These are phyloP conservation scores for Epizoanthus illoricatus DNA, from an alignment of 92 coral and sea anemone genomes.

Conservation along the genomic window DNA sequence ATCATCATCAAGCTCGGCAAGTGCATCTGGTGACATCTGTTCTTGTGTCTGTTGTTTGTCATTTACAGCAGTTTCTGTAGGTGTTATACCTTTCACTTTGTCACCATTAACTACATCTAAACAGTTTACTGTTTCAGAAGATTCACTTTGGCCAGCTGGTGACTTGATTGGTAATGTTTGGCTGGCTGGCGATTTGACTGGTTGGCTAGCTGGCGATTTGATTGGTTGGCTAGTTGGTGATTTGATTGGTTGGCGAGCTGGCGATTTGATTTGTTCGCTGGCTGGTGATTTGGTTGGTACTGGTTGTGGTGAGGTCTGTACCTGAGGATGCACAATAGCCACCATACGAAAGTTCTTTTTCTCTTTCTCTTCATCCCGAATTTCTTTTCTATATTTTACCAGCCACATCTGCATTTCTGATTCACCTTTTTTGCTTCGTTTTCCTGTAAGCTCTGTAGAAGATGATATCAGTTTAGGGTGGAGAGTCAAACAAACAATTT, in stretches of 20 bases:
- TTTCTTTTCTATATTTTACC: conserved; percentile 39
- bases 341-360: conserved; percentile 17
- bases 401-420: conserved; percentile 52
- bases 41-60: background rate
- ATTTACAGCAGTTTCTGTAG: background rate
- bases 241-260: background rate
- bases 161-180: background rate
- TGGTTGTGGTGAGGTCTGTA: conserved; percentile 8
- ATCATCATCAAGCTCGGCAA: background rate
- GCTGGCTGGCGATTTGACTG: too few relatives aligned
- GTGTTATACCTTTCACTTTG: background rate
- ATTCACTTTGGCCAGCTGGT: background rate
- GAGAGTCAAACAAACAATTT: background rate
- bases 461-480: background rate
- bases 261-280: background rate
- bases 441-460: conserved; percentile 1
- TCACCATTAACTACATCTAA: background rate
- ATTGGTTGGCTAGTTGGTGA: too few relatives aligned
- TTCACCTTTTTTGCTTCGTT: conserved; percentile 30
- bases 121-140: background rate
- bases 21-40: background rate
- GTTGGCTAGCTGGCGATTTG: background rate
- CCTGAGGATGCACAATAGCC: conserved; percentile 25
- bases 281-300: background rate
- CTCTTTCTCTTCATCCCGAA: conserved; percentile 31